These are phyloP conservation scores for Parasteatoda tepidariorum DNA, from an alignment of 1,140 invertebrate species.

Conservation along the genomic window DNA sequence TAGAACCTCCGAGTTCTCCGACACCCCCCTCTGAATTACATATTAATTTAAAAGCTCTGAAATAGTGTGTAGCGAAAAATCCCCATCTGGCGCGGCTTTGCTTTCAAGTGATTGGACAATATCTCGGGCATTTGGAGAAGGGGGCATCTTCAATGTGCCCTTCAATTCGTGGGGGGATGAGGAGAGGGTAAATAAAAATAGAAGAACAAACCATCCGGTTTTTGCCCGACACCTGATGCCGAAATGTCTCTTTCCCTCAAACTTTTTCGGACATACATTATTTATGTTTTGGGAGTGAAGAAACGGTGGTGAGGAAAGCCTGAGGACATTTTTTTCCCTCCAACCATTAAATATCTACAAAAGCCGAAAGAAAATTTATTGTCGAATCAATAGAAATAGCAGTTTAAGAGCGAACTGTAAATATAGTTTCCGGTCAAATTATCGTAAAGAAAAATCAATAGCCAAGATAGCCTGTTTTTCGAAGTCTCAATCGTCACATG, in stretches of 20 bases:
- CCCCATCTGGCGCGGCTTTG: conserved; percentile 19
- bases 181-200: not conserved
- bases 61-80: not conserved
- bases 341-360: no score
- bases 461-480: no score
- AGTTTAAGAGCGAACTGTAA: no score
- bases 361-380: no score
- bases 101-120: conserved; percentile 21
- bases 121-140: not conserved
- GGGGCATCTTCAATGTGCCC: not conserved
- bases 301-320: no score
- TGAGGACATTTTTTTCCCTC: no score
- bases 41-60: conserved; percentile 9
- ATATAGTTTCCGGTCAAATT: no score
- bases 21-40: not conserved
- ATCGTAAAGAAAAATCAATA: no score
- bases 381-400: no score
- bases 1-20: not conserved
- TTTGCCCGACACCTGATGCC: not conserved
- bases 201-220: not conserved
- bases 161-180: not conserved
- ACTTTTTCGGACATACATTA: not conserved
- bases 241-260: not conserved
- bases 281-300: not conserved
- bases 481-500: no score